A percentile compares a stretch with the other conserved stretches of the same genome.
phyloP scores from a whole-genome alignment of 2,797 vertebrate genomes.

The Peromyscus eremicus region DNA sequence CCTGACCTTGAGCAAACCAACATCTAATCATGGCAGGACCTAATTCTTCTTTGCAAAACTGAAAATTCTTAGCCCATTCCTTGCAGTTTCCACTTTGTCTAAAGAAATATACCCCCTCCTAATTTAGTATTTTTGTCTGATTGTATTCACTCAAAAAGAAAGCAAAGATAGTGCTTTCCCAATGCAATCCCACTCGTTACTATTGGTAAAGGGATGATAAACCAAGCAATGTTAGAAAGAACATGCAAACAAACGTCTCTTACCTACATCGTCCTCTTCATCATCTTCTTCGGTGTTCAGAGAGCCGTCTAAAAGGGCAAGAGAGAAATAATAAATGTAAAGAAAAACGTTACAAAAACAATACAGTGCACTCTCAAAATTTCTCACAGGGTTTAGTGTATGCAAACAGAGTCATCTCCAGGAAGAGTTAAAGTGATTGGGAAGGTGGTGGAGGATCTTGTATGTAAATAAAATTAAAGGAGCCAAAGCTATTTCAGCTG shows the following conservation, averaged over 20 bases:
- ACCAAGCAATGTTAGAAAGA: not conserved
- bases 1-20: constrained; percentile 14
- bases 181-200: not conserved
- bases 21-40: not conserved
- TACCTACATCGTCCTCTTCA: constrained; percentile 81
- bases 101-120: not conserved
- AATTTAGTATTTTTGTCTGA: not conserved
- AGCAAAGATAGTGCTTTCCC: not conserved
- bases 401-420: not conserved
- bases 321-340: constrained; percentile 44
- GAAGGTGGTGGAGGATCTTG: not conserved
- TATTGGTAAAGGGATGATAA: not conserved
- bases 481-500: not conserved
- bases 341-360: constrained; percentile 3
- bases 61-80: constrained; percentile 35
- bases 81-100: not conserved
- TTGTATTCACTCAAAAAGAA: constrained; percentile 10
- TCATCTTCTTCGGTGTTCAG: constrained; percentile 74
- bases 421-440: not conserved
- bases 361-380: not conserved
- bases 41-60: not conserved
- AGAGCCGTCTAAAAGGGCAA: constrained; percentile 65
- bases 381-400: not conserved
- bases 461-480: not conserved
- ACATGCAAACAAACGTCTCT: constrained; percentile 54